These are phyloP conservation scores for Mionectes macconnelli DNA, from an alignment of 2,113 vertebrate species.

Conservation along the genomic window DNA sequence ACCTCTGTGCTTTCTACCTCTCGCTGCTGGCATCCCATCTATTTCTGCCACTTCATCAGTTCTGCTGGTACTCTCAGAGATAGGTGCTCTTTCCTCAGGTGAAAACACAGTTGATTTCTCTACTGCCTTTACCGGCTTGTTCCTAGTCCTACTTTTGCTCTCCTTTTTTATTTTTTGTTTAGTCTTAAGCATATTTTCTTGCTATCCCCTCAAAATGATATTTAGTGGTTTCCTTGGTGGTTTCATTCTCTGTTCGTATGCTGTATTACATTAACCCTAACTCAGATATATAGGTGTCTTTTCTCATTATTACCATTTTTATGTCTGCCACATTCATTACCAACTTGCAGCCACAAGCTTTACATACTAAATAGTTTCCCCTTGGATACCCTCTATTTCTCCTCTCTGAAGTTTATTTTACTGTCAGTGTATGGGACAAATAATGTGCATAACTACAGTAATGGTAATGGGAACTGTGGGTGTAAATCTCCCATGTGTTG, in stretches of 20 bases:
- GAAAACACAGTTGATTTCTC: not conserved
- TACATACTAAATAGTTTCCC: constrained; percentile 53
- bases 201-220: not conserved
- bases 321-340: constrained; percentile 49
- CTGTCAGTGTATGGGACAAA: constrained; percentile 22
- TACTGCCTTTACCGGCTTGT: not conserved
- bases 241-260: not conserved
- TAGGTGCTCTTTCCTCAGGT: not conserved
- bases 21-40: not conserved
- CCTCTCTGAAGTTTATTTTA: constrained; percentile 62
- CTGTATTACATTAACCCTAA: constrained; percentile 1
- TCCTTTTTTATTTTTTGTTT: not conserved
- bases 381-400: constrained; percentile 62
- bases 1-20: not conserved
- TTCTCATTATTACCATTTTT: constrained; percentile 19
- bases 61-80: not conserved
- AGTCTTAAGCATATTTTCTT: not conserved
- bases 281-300: constrained; percentile 37
- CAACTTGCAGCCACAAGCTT: constrained; percentile 39
- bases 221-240: constrained; percentile 33
- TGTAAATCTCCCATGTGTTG: constrained; percentile 10
- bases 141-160: not conserved
- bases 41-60: not conserved
- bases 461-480: not conserved
- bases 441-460: not conserved